Base-by-base conservation (phyloP, 1,140 invertebrate species). In the Sesamia nonagrioides region DNA sequence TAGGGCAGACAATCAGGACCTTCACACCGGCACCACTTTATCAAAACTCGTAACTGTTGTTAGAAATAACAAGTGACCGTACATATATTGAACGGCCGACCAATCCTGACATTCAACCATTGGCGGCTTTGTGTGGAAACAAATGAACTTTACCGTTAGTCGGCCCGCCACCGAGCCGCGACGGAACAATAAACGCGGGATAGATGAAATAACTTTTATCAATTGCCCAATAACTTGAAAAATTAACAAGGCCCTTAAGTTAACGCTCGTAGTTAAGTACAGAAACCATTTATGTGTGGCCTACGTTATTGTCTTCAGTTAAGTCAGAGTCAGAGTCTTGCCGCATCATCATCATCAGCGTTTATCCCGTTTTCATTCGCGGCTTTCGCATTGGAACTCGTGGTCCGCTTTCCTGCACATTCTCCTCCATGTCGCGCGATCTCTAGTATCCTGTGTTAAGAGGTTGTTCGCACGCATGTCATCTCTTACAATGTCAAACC, bases 71-170 rank as follows among this genome's bases (percentile, higher is more conserved):
- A 74, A 60, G 40, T 75, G 58, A 60, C 56, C 42, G 56, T n/a
- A 37, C 3, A 37, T 68, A 37, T 8, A 37, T 68, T 68, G 42
- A 74, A 40, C 54, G 37, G 18, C 48, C 33, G 40, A 33, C 40
- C 27, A 50, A 61, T 61, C 35, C 63, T 63, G 37, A 60, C 72
- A 56, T 60, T 72, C 42, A 61, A 56, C 35, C 66, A 54, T 40
- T 61, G 79, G 37, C 60, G 56, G 58, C 72, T 82, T 82, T 78
- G 72, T 78, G 54, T 18, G 15, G 9, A 48, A 66, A 80, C 82
- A 83, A 83, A 83, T 79, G 79, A 76, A 60, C 68, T 60, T 58
- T 76, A 78, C 37, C 61, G 56, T 80, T 76, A 77, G 58, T 48
- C 48, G 45, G 42, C 15, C 6, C 27, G 27, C 27, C 54, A 33